Base-by-base conservation (phyloP, 2,888 invertebrate species). In the Rambutsinella grinnellia region DNA sequence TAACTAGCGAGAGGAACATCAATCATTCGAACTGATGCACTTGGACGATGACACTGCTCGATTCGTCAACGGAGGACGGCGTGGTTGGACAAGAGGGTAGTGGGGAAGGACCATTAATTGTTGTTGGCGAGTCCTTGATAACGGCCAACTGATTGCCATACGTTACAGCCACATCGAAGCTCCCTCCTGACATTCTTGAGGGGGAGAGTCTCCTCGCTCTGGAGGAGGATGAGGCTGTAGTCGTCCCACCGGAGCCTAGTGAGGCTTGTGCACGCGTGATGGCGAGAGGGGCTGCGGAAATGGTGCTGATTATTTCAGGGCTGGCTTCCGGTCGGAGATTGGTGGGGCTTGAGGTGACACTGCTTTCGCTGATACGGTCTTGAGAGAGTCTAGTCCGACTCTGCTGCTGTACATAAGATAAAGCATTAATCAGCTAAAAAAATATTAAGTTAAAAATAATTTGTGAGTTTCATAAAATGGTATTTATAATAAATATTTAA, bases 131-230 rank as follows among this genome's bases (percentile, higher is more conserved):
- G 57, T 75, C 78, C 60, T 72, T 76, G 26, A 78, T 65, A 46
- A 80, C 80, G 54, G 78, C 76, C 76, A 80, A 71, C 63, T 80
- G 80, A 80, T 82, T 82, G 61, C 83, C 83, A 71, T 79, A 83
- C 26, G 79, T 82, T 27, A 83, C 81, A 44, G 83, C 83, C 10
- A 83, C 82, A 47, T 83, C 83, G 61, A 83, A 83, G 54, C 81
- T 81, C 46, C 83, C 83, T 51, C 83, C 83, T 19, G 81, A 81
- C 78, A 83, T 76, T 67, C 83, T 56, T 15, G 83, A 83, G 13
- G 83, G 83, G 19, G 83, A 83, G 19, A 81, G 69, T 28, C 81
- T 53, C 68, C 83, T 76, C n/a, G 74, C 76, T 44, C 76, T 46
- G 19, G 74, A 67, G 26, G 65, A 46, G 36, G 58, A 57, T 15